Conservation (phyloP, 2,888 invertebrate genomes). For the Myopa testacea region DNA sequence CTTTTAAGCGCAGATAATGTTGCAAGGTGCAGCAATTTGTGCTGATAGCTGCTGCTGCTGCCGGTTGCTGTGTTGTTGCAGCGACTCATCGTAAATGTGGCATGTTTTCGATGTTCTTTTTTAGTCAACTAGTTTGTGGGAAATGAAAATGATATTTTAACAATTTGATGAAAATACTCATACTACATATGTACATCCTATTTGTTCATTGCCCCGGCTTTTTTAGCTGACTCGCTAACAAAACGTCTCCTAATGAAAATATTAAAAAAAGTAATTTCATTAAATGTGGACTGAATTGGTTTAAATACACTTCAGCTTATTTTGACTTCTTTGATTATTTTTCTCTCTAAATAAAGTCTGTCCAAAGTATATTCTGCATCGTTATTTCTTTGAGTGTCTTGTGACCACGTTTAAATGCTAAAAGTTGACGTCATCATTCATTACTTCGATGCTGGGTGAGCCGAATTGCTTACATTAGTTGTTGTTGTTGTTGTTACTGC, state of each 20-base stretch:
- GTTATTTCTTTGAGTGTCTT: too few species aligned
- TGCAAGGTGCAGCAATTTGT: constrained; percentile 16
- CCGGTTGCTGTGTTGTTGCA: constrained; percentile 1
- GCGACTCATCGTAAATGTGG: neutral
- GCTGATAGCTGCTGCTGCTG: neutral
- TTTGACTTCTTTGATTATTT: too few species aligned
- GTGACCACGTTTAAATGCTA: too few species aligned
- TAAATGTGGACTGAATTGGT: too few species aligned
- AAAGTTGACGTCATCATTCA: too few species aligned
- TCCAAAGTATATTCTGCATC: too few species aligned
- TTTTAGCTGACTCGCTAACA: too few species aligned
- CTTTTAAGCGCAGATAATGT: constrained; percentile 1
- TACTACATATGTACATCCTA: neutral
- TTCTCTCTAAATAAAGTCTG: too few species aligned
- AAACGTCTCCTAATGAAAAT: too few species aligned
- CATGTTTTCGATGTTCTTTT: neutral
- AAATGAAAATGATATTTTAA: constrained; percentile 10
- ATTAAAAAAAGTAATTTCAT: too few species aligned
- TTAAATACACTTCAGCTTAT: too few species aligned
- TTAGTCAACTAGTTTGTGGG: neutral
- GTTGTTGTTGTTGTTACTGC: constrained; percentile 18
- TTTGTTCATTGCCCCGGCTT: constrained; percentile 9
- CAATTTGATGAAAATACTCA: neutral
- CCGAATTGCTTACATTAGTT: neutral
- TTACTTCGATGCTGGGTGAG: neutral